Evolutionary conservation across 2,113 vertebrate species (phyloP).

Genomic region (Tringa solitaria): DNA sequence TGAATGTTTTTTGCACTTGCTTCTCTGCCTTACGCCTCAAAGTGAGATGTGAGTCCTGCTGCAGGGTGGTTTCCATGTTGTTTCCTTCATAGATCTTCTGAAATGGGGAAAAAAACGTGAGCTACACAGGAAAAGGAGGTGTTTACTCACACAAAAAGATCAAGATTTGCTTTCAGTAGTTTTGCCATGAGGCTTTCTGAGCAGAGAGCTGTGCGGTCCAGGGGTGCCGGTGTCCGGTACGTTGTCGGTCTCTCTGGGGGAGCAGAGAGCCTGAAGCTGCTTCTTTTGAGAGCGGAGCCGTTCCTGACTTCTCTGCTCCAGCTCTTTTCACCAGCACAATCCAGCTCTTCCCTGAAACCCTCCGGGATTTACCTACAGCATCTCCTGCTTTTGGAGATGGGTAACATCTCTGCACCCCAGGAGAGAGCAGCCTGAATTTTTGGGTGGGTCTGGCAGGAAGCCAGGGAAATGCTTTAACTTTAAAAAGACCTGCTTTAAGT

Average conservation of each 20-base stretch:
- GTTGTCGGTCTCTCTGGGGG: not conserved
- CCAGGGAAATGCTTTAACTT: not conserved
- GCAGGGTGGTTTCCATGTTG: not conserved
- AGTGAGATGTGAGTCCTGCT: not conserved
- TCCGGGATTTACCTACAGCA: fast-evolving
- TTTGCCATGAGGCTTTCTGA: not conserved
- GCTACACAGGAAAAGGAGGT: not conserved
- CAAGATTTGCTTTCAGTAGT: not conserved
- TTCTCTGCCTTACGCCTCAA: not conserved
- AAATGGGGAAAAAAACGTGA: not conserved
- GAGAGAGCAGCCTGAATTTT: not conserved
- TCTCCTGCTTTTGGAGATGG: not conserved
- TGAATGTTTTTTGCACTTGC: not conserved
- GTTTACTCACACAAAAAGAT: not conserved
- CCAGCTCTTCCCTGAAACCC: not conserved
- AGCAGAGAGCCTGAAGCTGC: not conserved
- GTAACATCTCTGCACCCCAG: not conserved
- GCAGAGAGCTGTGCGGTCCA: not conserved
- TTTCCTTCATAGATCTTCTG: not conserved
- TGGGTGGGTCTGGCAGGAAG: not conserved
- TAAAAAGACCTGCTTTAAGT: not conserved
- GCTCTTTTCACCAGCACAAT: not conserved
- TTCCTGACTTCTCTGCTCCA: not conserved
- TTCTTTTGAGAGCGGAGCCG: not conserved
- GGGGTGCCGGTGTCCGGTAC: not conserved